Evolutionary conservation across 1,140 invertebrate species (phyloP).

Genomic region (Pogonus chalceus): DNA sequence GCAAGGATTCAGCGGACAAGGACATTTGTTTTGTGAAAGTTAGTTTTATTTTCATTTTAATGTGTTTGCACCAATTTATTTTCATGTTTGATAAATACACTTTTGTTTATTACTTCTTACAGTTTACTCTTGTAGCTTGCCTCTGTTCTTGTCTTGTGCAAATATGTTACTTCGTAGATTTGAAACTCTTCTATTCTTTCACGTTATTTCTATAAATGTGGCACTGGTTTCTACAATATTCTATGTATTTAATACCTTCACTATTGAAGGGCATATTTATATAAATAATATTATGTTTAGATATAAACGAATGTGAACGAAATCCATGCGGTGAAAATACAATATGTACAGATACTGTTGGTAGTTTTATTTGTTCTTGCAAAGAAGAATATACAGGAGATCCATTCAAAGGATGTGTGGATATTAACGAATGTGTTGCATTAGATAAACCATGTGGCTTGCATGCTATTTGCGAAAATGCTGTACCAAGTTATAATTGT

Average conservation of each 20-base stretch:
- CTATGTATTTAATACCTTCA: neutral
- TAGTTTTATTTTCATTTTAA: constrained; percentile 46
- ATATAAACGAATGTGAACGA: constrained; percentile 80
- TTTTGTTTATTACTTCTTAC: constrained; percentile 14
- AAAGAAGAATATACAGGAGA: constrained; percentile 76
- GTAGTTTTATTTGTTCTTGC: constrained; percentile 76
- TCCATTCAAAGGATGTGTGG: constrained; percentile 70
- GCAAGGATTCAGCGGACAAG: constrained; percentile 67
- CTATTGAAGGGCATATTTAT: no score
- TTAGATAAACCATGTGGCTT: constrained; percentile 73
- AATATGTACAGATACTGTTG: constrained; percentile 74
- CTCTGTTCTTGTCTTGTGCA: no score
- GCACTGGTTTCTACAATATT: neutral
- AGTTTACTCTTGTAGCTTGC: no score
- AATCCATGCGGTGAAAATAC: constrained; percentile 79
- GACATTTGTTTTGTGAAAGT: constrained; percentile 64
- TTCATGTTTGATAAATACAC: constrained; percentile 9
- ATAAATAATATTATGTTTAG: no score
- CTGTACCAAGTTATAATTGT: constrained; percentile 76
- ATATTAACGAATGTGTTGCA: constrained; percentile 82
- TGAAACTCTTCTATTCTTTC: no score
- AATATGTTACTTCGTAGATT: no score
- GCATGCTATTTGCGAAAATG: constrained; percentile 82
- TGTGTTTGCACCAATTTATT: constrained; percentile 7
- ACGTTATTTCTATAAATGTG: no score